Evolutionary conservation across 2,888 invertebrate species (phyloP), one percentile per base, ranked within the genome.

Genomic region (Caenorhabditis uteleia): DNA sequence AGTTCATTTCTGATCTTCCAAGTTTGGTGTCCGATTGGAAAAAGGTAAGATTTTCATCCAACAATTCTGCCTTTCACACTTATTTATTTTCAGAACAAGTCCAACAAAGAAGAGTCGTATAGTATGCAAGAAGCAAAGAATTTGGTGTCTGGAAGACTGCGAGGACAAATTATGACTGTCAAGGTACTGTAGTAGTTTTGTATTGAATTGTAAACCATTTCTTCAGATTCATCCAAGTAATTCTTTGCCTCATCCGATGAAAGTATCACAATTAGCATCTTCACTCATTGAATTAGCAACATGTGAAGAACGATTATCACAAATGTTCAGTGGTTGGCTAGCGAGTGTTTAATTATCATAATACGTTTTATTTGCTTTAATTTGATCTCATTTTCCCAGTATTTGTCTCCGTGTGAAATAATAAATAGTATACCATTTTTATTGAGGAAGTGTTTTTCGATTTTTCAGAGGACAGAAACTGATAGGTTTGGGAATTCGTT

Each of bases 311-410:
- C 93, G 93, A 85, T 87, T 98, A 14, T 91, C 92, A 75, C 90
- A 91, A 85, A 98, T 98, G 98, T 98, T 92, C 83, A 88, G 91
- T 49, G 97, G 97, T 8, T 98, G 98, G 98, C 91, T 92, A 34
- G 89, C 95, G 2, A 94, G 89, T 83, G 84, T 92, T 77, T 93
- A 85, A 87, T 33, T 43, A 21, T n/a, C n/a, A n/a, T n/a, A n/a
- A n/a, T n/a, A n/a, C n/a, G n/a, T n/a, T n/a, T n/a, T n/a, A n/a
- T n/a, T n/a, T n/a, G n/a, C n/a, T n/a, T n/a, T n/a, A n/a, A n/a
- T n/a, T n/a, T n/a, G n/a, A n/a, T n/a, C n/a, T n/a, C n/a, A n/a
- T n/a, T n/a, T n/a, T n/a, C n/a, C n/a, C n/a, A n/a, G n/a, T n/a
- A n/a, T n/a, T n/a, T n/a, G n/a, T n/a, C n/a, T n/a, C n/a, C n/a